Percentiles rank a stretch among this genome's conserved stretches.
Evolutionary conservation across 37 sponge, comb jelly and placozoan genomes (phyloP).

Genomic region (Haliclona indistincta): DNA sequence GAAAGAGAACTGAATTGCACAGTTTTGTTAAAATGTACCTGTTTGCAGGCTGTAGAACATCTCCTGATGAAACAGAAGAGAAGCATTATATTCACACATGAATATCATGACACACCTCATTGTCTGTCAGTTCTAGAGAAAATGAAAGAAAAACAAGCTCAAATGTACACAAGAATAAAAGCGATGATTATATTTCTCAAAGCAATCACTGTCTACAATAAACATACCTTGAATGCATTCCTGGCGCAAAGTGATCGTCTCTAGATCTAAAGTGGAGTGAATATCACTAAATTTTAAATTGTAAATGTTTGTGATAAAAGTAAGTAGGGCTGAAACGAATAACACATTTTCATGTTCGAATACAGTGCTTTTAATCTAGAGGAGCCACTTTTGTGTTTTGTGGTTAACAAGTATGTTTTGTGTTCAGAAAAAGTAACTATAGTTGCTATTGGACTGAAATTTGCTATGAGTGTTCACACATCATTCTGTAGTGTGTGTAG

Average conservation of each 20-base stretch:
- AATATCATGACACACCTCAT: slow-evolving; percentile 47
- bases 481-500: no score
- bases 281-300: not conserved
- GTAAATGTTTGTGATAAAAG: no score
- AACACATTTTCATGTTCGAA: no score
- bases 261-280: slow-evolving; percentile 57
- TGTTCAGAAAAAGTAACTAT: no score
- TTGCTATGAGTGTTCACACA: no score
- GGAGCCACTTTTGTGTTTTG: no score
- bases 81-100: not conserved
- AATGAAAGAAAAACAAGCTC: not conserved
- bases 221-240: slow-evolving; percentile 86
- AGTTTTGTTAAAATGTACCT: no score
- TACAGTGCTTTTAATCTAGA: no score
- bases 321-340: no score
- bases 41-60: slow-evolving; percentile 82
- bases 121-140: slow-evolving; percentile 71
- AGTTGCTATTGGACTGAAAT: no score
- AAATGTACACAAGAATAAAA: not conserved
- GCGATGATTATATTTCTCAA: not conserved
- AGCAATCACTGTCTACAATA: not conserved
- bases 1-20: no score
- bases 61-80: slow-evolving; percentile 47
- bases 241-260: slow-evolving; percentile 80
- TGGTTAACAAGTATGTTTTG: no score